phyloP scores from a whole-genome alignment of 1,140 invertebrate genomes.

The Chymomyza costata region DNA sequence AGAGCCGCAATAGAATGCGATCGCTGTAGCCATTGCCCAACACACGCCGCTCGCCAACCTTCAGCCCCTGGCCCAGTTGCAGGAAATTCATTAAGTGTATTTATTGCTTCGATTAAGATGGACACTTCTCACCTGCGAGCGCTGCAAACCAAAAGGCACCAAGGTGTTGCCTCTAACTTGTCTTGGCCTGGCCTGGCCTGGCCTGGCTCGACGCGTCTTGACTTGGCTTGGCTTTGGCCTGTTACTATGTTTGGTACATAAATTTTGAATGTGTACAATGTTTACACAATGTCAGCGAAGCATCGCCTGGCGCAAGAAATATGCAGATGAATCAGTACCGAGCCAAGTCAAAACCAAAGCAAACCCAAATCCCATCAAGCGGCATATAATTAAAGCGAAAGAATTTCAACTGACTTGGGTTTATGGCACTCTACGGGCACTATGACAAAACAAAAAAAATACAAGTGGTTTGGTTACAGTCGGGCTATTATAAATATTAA shows the following conservation, averaged over 20 bases:
- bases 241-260: slow-evolving; percentile 56
- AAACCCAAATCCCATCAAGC: slow-evolving; percentile 67
- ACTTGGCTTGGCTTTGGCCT: slow-evolving; percentile 20
- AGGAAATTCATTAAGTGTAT: slow-evolving; percentile 73
- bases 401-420: slow-evolving; percentile 41
- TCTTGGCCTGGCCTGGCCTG: slow-evolving; percentile 5
- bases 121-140: slow-evolving; percentile 69
- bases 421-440: too few relatives aligned
- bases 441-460: too few relatives aligned
- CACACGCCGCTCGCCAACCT: neutral
- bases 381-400: slow-evolving; percentile 67
- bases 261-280: slow-evolving; percentile 64
- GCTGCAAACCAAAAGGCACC: too few relatives aligned
- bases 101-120: slow-evolving; percentile 73
- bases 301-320: slow-evolving; percentile 45
- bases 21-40: slow-evolving; percentile 6
- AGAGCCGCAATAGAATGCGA: slow-evolving; percentile 67
- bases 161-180: too few relatives aligned
- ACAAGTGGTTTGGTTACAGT: too few relatives aligned
- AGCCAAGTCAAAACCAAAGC: too few relatives aligned
- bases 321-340: slow-evolving; percentile 71
- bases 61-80: slow-evolving; percentile 20
- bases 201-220: slow-evolving; percentile 10
- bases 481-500: too few relatives aligned
- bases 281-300: slow-evolving; percentile 61